Evolutionary conservation across 1,140 invertebrate species (phyloP).

Genomic region (Euborellia annulipes): DNA sequence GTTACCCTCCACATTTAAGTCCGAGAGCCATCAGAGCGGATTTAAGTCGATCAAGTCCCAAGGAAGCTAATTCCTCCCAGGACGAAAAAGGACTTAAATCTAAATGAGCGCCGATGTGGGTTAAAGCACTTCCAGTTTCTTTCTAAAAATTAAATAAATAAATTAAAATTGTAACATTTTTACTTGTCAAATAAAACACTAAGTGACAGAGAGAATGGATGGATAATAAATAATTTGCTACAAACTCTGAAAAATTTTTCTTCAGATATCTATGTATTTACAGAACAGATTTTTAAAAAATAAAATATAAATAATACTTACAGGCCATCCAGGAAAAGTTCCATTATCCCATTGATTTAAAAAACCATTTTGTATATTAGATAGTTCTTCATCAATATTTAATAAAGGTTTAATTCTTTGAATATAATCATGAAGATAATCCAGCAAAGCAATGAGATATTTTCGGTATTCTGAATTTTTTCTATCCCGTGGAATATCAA

Average conservation of each 20-base stretch:
- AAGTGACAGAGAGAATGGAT: too few species aligned
- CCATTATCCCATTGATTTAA: slow-evolving; percentile 75
- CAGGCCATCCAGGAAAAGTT: slow-evolving; percentile 85
- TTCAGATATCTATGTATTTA: too few species aligned
- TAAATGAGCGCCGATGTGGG: slow-evolving; percentile 85
- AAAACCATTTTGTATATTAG: slow-evolving; percentile 67
- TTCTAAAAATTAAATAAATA: too few species aligned
- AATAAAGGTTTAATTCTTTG: slow-evolving; percentile 78
- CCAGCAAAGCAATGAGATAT: slow-evolving; percentile 70
- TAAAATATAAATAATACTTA: slow-evolving; percentile 36
- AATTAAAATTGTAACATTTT: too few species aligned
- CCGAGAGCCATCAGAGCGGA: slow-evolving; percentile 94
- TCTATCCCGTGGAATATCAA: slow-evolving; percentile 86
- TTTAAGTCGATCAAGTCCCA: slow-evolving; percentile 93
- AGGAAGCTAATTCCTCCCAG: slow-evolving; percentile 92
- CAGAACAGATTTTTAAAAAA: too few species aligned
- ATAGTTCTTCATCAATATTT: slow-evolving; percentile 66
- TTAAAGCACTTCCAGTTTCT: slow-evolving; percentile 83
- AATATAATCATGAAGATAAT: slow-evolving; percentile 79
- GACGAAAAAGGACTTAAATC: slow-evolving; percentile 93
- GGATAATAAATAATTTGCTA: too few species aligned
- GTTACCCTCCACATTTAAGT: slow-evolving; percentile 90
- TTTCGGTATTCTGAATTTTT: slow-evolving; percentile 87
- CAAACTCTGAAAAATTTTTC: too few species aligned
- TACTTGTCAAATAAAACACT: too few species aligned